Evolutionary conservation across 2,797 vertebrate species (phyloP).

Genomic region (Tolypeutes matacus): DNA sequence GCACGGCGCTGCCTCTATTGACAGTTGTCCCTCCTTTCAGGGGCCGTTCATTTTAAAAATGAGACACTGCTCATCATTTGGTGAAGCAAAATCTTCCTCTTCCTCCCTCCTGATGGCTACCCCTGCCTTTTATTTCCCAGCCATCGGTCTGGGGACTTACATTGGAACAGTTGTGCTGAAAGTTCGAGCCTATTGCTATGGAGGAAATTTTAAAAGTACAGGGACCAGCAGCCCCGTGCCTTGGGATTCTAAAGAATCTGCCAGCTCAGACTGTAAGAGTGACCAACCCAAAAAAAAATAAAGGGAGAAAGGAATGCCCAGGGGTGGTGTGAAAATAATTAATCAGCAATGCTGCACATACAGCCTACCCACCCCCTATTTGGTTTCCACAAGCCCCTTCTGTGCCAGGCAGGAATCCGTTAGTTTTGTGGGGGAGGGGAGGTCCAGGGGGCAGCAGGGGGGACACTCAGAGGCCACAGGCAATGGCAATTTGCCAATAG

Average conservation of each 20-base stretch:
- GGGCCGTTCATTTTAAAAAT: neutral
- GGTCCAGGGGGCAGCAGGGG: neutral
- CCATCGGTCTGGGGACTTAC: neutral
- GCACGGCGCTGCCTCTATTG: neutral
- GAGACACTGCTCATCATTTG: neutral
- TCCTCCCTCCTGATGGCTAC: neutral
- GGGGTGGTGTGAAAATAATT: neutral
- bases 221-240: neutral
- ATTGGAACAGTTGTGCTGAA: neutral
- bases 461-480: neutral
- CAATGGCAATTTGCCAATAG: neutral
- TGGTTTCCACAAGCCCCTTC: neutral
- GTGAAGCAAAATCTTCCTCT: conserved; percentile 5
- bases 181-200: neutral
- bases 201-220: neutral
- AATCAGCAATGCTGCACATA: neutral
- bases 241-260: neutral
- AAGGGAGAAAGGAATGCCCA: neutral
- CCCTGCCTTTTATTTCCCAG: neutral
- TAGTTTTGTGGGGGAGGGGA: neutral
- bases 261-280: neutral
- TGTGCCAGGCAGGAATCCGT: neutral
- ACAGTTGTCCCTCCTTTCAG: neutral
- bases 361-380: too few relatives aligned
- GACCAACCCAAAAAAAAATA: neutral